Base-by-base conservation (phyloP, 2,113 vertebrate species). In the Percina caprodes region DNA sequence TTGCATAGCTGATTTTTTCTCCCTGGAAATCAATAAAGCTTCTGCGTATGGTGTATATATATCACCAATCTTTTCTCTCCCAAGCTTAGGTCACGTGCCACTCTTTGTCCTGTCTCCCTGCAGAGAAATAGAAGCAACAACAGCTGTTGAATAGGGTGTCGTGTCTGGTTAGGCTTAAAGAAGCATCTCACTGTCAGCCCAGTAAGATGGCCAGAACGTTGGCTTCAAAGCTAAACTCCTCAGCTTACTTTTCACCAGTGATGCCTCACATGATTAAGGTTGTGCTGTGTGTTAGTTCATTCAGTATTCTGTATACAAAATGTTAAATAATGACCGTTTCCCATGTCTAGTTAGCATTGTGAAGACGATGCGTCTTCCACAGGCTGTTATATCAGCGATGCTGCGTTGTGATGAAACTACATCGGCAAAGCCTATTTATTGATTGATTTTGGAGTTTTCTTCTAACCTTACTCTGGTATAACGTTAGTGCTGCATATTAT, bases 81-180 rank as follows among this genome's bases (percentile, higher is more conserved):
- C 39, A 3, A 12, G 48, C 76, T 70, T 55, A 1, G 66, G 79
- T 87, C 86, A 88, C 24, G 67, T 87, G 86, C 62, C 30, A 19
- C 51, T 54, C 79, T 91, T 88, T 91, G 86, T 86, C 81, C 82
- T 45, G 45, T 70, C 74, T 61, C 69, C 72, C 59, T 46, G 51
- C 51, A 60, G 77, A 83, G 79, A 71, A 49, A 67, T 23, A 15
- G 73, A 59, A n/a, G 82, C 52, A 39, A 60, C 62, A 83, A 51
- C 88, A 91, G 86, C 84, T 91, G 88, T 63, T 76, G 60, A 59
- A 86, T 30, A 60, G 61, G 24, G 73, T 59, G 51, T 48, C 55
- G 23, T 14, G 7, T 55, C 63, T 69, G 59, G 67, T 82, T 70
- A 14, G 48, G 48, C 83, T 68, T 45, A 46, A 42, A 68, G 61